phyloP scores from a whole-genome alignment of 2,888 invertebrate species.

The Ormyrus nitidulus region DNA sequence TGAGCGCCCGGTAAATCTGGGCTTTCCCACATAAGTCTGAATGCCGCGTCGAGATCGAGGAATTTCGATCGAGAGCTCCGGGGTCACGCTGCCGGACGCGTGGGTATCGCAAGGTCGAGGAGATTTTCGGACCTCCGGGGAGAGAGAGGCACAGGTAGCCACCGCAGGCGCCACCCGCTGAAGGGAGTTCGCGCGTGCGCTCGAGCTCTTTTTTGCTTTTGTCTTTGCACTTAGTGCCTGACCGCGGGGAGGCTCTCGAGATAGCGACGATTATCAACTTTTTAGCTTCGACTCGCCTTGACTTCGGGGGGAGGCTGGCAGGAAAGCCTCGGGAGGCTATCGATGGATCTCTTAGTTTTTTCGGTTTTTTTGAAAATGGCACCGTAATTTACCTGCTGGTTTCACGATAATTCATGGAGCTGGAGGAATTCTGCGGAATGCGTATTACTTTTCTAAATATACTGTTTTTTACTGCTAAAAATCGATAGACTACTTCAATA shows the following conservation, averaged over 20 bases:
- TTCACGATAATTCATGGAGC: too few species aligned
- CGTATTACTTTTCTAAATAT: too few species aligned
- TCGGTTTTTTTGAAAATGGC: too few species aligned
- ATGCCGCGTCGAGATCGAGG: conserved; percentile 14
- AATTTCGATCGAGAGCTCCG: neutral
- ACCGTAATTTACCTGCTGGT: too few species aligned
- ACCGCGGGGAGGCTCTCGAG: conserved; percentile 33
- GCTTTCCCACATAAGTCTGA: conserved; percentile 19
- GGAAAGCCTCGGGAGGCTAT: too few species aligned
- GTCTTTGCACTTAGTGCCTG: neutral
- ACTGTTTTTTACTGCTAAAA: too few species aligned
- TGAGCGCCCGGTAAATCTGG: conserved; percentile 11
- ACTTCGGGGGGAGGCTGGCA: too few species aligned
- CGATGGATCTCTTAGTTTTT: too few species aligned
- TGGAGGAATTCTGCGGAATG: too few species aligned
- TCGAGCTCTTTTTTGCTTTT: neutral
- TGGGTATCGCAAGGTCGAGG: conserved; percentile 2
- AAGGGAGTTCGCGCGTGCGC: conserved; percentile 1
- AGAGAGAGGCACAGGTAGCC: neutral
- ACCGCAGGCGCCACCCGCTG: conserved; percentile 31
- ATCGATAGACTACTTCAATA: too few species aligned
- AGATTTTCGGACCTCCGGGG: conserved; percentile 24
- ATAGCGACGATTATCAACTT: conserved; percentile 30
- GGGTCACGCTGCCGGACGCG: neutral
- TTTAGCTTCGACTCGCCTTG: too few species aligned